These are phyloP conservation scores for Hypsibius dujardini DNA, from an alignment of 1,140 invertebrate genomes.

Conservation along the genomic window DNA sequence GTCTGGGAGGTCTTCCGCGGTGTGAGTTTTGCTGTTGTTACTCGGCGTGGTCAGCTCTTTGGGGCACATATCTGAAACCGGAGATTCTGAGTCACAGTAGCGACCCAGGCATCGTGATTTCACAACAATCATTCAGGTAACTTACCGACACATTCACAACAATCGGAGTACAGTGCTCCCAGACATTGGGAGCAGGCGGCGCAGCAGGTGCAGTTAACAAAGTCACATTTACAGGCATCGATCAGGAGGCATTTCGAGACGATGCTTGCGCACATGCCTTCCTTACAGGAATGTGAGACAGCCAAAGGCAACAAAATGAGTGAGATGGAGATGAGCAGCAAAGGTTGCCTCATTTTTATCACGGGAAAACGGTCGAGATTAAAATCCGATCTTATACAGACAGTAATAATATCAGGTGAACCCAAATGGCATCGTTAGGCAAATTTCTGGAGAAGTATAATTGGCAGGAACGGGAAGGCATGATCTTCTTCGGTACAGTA, in stretches of 20 bases:
- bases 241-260: conserved; percentile 90
- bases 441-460: too few species aligned
- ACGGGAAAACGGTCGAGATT: too few species aligned
- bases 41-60: conserved; percentile 53
- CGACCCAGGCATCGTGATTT: background rate
- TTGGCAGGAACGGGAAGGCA: too few species aligned
- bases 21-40: conserved; percentile 52
- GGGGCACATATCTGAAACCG: conserved; percentile 52
- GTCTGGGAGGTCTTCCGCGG: conserved; percentile 65
- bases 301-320: background rate
- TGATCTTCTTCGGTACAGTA: too few species aligned
- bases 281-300: conserved; percentile 44
- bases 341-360: too few species aligned
- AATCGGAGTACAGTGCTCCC: conserved; percentile 68
- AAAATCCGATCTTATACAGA: too few species aligned
- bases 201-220: conserved; percentile 68
- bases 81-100: background rate
- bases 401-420: too few species aligned
- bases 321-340: too few species aligned
- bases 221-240: conserved; percentile 80
- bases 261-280: conserved; percentile 72
- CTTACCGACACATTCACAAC: conserved; percentile 84
- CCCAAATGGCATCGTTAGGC: too few species aligned
- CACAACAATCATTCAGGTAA: conserved; percentile 8
- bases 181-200: conserved; percentile 76